Base-by-base conservation (phyloP, 2,888 invertebrate species). In the Dynastes hyllus region DNA sequence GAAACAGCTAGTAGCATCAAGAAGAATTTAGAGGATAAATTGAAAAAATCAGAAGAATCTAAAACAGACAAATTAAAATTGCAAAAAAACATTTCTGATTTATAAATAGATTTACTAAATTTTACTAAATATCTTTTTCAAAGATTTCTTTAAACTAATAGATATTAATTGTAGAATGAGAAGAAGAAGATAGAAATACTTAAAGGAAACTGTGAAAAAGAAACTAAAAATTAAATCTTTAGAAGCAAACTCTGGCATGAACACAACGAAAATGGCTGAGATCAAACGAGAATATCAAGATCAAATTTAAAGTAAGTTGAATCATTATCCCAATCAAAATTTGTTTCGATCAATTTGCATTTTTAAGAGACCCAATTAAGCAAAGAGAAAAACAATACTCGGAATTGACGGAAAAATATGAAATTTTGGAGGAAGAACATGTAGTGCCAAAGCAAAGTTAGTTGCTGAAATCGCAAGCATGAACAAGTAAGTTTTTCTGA, bases 361-460 rank as follows among this genome's bases (percentile, higher is more conserved):
- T 91, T 88, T 85, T 89, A n/a, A 78, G 94, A 95, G 87, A 91
- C 91, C 83, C 92, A 93, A 45, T 86, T 96, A 55, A 91, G 91
- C 27, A 91, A 90, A 70, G 94, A 94, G 86, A 93, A 92, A 81
- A 93, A 81, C 94, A 95, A 82, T 95, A 94, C 86, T 94, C 95
- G 69, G 95, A 95, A 84, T 90, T 97, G 76, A 96, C 95, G 45
- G 91, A 92, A 22, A 96, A 95, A 88, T 96, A 96, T 88, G 96
- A 96, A 87, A 92, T 94, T 80, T 88, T 97, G 53, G 95, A 95
- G 86, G 96, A 96, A 87, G 96, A 96, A 85, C 95, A 95, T 83
- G 95, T 96, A 0, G 92, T 95, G 0, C 94, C 80, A 96, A 96
- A 89, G 94, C 95, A 6, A 93, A 95, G 86, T 89, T 96, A 2